These are phyloP conservation scores for Drosophila atroscutellata DNA, from an alignment of 2,888 invertebrate species.

Conservation along the genomic window DNA sequence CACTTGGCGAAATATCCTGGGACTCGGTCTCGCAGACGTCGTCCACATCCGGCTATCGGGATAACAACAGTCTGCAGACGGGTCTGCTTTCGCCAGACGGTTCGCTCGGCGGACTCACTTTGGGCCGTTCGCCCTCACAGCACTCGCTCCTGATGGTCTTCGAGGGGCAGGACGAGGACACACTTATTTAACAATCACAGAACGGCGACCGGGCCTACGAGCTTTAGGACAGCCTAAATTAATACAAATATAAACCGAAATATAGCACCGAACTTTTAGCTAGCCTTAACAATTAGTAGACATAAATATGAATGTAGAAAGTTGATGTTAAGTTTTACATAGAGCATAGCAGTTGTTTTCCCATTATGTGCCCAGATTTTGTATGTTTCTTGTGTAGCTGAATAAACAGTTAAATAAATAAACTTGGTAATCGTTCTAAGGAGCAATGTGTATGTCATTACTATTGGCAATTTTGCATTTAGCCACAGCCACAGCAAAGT, in stretches of 20 bases:
- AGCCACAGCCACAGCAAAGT: not conserved
- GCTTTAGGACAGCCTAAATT: conserved; percentile 55
- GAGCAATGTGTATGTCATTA: not conserved
- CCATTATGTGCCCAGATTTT: conserved; percentile 64
- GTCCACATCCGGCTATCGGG: conserved; percentile 93
- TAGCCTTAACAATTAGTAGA: conserved; percentile 31
- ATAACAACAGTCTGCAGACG: conserved; percentile 87
- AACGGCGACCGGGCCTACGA: conserved; percentile 77
- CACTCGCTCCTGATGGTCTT: conserved; percentile 91
- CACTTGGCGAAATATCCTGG: conserved; percentile 89
- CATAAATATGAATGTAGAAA: conserved; percentile 2
- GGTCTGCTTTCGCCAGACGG: conserved; percentile 85
- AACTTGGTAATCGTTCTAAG: conserved; percentile 49
- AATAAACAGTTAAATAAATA: conserved; percentile 50
- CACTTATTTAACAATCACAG: conserved; percentile 89
- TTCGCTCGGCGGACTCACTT: conserved; percentile 88
- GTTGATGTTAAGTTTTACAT: conserved; percentile 60
- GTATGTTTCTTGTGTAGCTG: conserved; percentile 46
- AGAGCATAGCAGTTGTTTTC: conserved; percentile 44
- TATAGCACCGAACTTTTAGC: conserved; percentile 21
- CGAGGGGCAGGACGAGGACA: conserved; percentile 94
- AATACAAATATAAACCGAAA: conserved; percentile 12
- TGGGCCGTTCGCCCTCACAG: conserved; percentile 90
- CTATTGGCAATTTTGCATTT: not conserved
- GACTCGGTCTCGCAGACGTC: conserved; percentile 94